Evolutionary conservation across 2,113 vertebrate species (phyloP).

Genomic region (Engraulis encrasicolus): DNA sequence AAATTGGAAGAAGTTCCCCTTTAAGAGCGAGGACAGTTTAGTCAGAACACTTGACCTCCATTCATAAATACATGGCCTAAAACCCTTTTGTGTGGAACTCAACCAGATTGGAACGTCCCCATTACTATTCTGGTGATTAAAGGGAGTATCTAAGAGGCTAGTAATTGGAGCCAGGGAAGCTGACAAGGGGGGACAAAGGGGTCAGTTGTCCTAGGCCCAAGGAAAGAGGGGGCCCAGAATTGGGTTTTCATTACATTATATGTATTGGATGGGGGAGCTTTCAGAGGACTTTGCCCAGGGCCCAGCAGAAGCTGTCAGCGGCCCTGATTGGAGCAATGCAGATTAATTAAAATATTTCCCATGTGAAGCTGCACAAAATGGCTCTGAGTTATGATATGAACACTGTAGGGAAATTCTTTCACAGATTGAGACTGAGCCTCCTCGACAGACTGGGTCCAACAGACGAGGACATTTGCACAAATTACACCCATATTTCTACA

Average conservation of each 20-base stretch:
- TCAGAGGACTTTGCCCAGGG: too few species aligned
- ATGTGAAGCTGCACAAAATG: slow-evolving; percentile 70
- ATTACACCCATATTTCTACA: too few species aligned
- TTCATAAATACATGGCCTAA: slow-evolving; percentile 74
- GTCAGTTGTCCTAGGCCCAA: too few species aligned
- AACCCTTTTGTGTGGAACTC: slow-evolving; percentile 65
- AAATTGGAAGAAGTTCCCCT: too few species aligned
- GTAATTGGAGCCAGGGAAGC: too few species aligned
- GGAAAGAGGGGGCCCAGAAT: too few species aligned
- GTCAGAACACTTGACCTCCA: slow-evolving; percentile 73
- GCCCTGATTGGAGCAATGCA: slow-evolving; percentile 72
- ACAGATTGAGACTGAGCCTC: slow-evolving; percentile 15
- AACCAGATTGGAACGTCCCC: slow-evolving; percentile 66
- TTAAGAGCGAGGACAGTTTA: slow-evolving; percentile 66
- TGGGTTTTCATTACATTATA: too few species aligned
- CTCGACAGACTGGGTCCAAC: not conserved
- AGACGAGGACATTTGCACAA: not conserved
- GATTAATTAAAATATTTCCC: slow-evolving; percentile 77
- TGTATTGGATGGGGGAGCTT: too few species aligned
- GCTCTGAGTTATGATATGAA: slow-evolving; percentile 61
- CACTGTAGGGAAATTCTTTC: slow-evolving; percentile 50
- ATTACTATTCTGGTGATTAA: slow-evolving; percentile 71
- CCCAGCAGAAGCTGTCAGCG: too few species aligned
- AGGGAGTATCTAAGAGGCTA: slow-evolving; percentile 68
- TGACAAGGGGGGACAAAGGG: too few species aligned